phyloP scores from a whole-genome alignment of 2,888 invertebrate species.

The Achlya flavicornis region DNA sequence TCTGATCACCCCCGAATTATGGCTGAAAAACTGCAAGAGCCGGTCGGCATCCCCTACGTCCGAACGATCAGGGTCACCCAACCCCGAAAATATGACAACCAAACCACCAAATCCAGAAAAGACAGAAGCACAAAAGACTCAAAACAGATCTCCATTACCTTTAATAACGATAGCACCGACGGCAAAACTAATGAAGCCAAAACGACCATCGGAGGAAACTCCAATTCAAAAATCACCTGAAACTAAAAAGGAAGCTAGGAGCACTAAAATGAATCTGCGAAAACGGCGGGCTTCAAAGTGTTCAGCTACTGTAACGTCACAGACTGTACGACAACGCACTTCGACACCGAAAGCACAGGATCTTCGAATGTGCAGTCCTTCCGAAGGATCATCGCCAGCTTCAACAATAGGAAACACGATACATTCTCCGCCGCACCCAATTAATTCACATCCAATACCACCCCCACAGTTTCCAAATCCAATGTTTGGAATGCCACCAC shows the following conservation, averaged over 20 bases:
- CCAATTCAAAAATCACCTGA: slow-evolving; percentile 71
- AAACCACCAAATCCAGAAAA: slow-evolving; percentile 53
- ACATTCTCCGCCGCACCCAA: slow-evolving; percentile 71
- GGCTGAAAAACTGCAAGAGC: slow-evolving; percentile 92
- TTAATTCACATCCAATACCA: slow-evolving; percentile 55
- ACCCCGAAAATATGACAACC: slow-evolving; percentile 57
- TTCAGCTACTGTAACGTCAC: slow-evolving; percentile 74
- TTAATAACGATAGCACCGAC: slow-evolving; percentile 87
- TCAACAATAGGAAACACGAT: slow-evolving; percentile 63
- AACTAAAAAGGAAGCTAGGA: slow-evolving; percentile 67
- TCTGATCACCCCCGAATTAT: slow-evolving; percentile 95
- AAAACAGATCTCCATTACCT: slow-evolving; percentile 80
- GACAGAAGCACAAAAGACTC: slow-evolving; percentile 50
- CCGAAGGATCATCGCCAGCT: slow-evolving; percentile 68
- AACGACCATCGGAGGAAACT: slow-evolving; percentile 63
- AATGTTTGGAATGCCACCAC: slow-evolving; percentile 74
- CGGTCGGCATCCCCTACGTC: slow-evolving; percentile 85
- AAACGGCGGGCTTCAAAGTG: slow-evolving; percentile 76
- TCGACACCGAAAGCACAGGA: slow-evolving; percentile 77
- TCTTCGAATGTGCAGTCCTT: slow-evolving; percentile 72
- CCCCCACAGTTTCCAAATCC: slow-evolving; percentile 67
- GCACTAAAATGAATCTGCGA: slow-evolving; percentile 73
- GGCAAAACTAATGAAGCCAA: slow-evolving; percentile 85
- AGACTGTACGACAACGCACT: slow-evolving; percentile 62
- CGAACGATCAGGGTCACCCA: slow-evolving; percentile 82